Percentiles rank a stretch among this genome's conserved stretches.
phyloP scores from a whole-genome alignment of 2,113 vertebrate genomes.

The Pollimyrus isidori region DNA sequence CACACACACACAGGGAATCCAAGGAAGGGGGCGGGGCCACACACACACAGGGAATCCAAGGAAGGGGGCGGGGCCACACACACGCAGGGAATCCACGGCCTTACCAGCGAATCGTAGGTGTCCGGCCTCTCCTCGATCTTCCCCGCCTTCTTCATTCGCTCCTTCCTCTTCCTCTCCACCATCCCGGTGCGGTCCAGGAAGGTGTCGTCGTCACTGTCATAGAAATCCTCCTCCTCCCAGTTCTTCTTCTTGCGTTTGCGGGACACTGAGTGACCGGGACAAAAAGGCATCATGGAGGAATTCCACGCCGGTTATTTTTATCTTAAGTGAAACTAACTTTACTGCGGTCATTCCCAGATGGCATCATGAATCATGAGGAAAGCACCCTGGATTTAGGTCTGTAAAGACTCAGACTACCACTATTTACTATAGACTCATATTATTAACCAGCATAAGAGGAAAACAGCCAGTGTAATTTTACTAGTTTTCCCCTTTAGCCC shows the following conservation, averaged over 20 bases:
- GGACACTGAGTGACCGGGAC: constrained; percentile 63
- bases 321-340: neutral
- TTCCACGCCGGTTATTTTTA: neutral
- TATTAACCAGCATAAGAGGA: neutral
- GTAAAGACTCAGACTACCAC: neutral
- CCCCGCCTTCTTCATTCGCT: constrained; percentile 91
- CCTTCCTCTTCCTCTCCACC: constrained; percentile 85
- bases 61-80: neutral
- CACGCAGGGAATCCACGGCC: neutral
- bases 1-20: neutral
- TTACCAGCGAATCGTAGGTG: constrained; percentile 86
- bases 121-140: constrained; percentile 86
- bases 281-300: neutral
- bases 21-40: neutral
- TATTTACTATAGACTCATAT: neutral
- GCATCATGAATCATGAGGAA: neutral
- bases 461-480: neutral
- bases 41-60: neutral
- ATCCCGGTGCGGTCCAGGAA: constrained; percentile 90
- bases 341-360: neutral
- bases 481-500: neutral
- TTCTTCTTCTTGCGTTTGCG: constrained; percentile 93
- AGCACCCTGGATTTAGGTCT: neutral
- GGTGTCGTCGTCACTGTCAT: constrained; percentile 94
- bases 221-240: constrained; percentile 96